Base-by-base conservation (phyloP, 2,888 invertebrate species). In the Anticlea derivata region DNA sequence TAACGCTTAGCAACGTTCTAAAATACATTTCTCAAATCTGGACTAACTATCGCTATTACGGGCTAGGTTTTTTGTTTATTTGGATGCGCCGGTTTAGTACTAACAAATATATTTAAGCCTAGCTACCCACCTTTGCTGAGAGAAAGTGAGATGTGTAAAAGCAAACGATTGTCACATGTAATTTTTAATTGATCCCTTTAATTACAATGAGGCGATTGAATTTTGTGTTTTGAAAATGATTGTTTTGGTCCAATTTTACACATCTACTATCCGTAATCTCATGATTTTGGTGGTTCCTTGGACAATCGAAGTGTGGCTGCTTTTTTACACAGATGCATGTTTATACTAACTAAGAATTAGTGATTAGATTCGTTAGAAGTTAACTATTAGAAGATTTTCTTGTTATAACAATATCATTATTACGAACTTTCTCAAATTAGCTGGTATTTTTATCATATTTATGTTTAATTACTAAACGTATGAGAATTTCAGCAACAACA, bases 11-110 rank as follows among this genome's bases (percentile, higher is more conserved):
- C 84, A 78, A 80, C 80, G 80, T 76, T 80, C 73, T 78, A 73
- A 78, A 81, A 75, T 62, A 88, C 73, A 88, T 89, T 90, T 90
- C 90, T 90, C 90, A 90, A 90, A 90, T 90, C 90, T 90, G 90
- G 90, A 88, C 88, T 89, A 86, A 88, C 89, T 86, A 73, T 66
- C 75, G 87, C 86, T 87, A 83, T 68, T 75, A 69, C 75, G 78
- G 79, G 75, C 75, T 84, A 81, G 78, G 77, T 74, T 78, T 80
- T 73, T 58, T 73, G 66, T 73, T 75, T 73, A 68, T 72, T 75
- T 75, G 60, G 60, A 67, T 63, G 52, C 63, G 63, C 70, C 26
- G 69, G 47, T 68, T 65, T 60, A 53, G 61, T 53, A 64, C 58
- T 71, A 65, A 72, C 66, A 62, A 45, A 41, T 43, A 47, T 43